These are phyloP conservation scores for Andrena flavipes DNA, from an alignment of 2,888 invertebrate species.

Conservation along the genomic window DNA sequence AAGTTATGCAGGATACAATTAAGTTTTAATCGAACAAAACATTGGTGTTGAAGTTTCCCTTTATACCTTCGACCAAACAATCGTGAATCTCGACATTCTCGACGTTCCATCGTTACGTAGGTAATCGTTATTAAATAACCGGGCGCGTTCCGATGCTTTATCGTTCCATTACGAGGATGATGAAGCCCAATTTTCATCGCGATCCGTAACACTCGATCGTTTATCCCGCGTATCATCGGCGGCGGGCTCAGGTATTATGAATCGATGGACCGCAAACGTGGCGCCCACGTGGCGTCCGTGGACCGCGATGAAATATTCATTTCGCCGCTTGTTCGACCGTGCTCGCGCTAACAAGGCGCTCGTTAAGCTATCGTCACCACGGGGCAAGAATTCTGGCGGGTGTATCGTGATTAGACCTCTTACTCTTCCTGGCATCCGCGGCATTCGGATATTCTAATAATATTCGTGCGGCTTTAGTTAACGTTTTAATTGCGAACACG, in stretches of 20 bases:
- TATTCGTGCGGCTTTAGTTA: constrained; percentile 46
- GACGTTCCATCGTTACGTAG: not conserved
- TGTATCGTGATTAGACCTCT: constrained; percentile 59
- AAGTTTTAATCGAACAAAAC: no score
- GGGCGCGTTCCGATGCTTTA: not conserved
- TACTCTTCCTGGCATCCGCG: constrained; percentile 49
- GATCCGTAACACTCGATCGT: constrained; percentile 26
- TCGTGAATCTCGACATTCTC: not conserved
- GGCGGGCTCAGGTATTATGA: constrained; percentile 52
- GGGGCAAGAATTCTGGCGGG: constrained; percentile 51
- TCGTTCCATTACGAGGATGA: not conserved
- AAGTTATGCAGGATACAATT: no score
- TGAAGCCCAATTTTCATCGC: constrained; percentile 2
- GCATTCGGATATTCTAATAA: constrained; percentile 60
- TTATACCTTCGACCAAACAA: not conserved
- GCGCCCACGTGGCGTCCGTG: constrained; percentile 63
- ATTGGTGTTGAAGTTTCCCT: not conserved
- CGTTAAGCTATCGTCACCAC: constrained; percentile 66
- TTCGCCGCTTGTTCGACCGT: constrained; percentile 67
- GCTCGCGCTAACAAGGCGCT: constrained; percentile 69
- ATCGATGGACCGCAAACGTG: constrained; percentile 54
- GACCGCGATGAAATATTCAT: constrained; percentile 69
- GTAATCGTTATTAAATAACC: not conserved
- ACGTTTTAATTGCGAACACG: constrained; percentile 60
- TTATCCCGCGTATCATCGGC: constrained; percentile 43